Base-by-base conservation (phyloP, 2,113 vertebrate species). In the Brachirus orientalis region DNA sequence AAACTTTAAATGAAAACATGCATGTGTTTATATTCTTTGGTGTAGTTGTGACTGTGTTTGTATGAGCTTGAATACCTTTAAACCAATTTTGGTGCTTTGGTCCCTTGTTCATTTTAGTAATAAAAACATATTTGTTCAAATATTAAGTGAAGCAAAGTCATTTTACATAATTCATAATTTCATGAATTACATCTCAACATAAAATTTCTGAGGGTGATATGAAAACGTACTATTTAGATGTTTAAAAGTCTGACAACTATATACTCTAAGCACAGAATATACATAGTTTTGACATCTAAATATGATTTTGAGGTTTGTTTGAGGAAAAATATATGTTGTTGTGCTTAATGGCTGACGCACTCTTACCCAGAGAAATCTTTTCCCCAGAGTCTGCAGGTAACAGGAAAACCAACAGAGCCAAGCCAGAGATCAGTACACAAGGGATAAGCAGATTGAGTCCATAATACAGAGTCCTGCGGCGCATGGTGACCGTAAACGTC, bases 381-480 rank as follows among this genome's bases (percentile, higher is more conserved):
- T 92, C 91, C 43, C 90, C 90, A 4, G 91, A 91, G 77, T 92
- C 91, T 41, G 95, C 95, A 46, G 94, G 94, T 56, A 96, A 82
- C 54, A 96, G 90, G 81, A 96, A 96, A 57, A 95, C 94, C 47
- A 95, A 90, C 66, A 96, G 80, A 13, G 95, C 94, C 79, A 96
- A 88, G 50, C 94, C 94, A 18, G 95, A 95, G 86, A 96, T 95
- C 53, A 96, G 92, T 65, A 95, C 92, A 0, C 95, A 96, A 12
- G 94, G 95, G 82, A 96, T 95, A 35, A 96, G 92, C 40, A 96
- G 77, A 73, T 96, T 96, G 69, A 96, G 92, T 52, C 94, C 94
- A 1, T 96, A 96, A 86, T 96, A 96, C 3, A 96, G 88, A 0
- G 94, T 96, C 28, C 93, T 91, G 57, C 94, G 89, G 1, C 94